phyloP scores from a whole-genome alignment of 2,888 invertebrate genomes.

The Acleris literana region DNA sequence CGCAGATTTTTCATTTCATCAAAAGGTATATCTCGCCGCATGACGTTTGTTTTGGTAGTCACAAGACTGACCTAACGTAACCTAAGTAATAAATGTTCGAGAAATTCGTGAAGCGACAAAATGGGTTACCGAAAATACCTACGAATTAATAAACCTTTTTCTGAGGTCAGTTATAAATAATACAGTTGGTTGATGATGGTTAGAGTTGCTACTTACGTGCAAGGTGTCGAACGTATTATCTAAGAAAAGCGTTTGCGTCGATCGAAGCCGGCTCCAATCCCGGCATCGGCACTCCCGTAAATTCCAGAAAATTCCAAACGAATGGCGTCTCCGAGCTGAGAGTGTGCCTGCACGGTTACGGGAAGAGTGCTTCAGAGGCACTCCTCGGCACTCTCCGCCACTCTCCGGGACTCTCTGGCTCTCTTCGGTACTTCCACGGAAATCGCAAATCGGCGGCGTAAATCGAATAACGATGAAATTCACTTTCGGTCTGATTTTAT shows the following conservation, averaged over 20 bases:
- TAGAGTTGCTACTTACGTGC: too few relatives aligned
- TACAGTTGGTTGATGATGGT: too few relatives aligned
- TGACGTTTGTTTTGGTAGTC: too few relatives aligned
- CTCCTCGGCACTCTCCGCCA: slow-evolving; percentile 37
- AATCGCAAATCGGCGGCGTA: slow-evolving; percentile 33
- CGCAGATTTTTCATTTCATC: too few relatives aligned
- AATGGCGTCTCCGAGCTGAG: slow-evolving; percentile 18
- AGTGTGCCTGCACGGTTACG: slow-evolving; percentile 33
- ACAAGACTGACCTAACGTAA: too few relatives aligned
- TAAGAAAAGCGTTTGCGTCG: slow-evolving; percentile 5
- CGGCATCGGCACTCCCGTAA: slow-evolving; percentile 2
- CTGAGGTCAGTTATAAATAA: too few relatives aligned
- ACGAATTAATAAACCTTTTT: too few relatives aligned
- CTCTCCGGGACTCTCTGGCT: slow-evolving; percentile 15
- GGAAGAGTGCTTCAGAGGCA: slow-evolving; percentile 23
- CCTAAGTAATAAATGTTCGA: too few relatives aligned
- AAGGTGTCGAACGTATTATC: too few relatives aligned
- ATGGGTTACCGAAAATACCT: too few relatives aligned
- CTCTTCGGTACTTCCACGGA: slow-evolving; percentile 11
- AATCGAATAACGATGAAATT: slow-evolving; percentile 37
- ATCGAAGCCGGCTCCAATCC: slow-evolving; percentile 15
- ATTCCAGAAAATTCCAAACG: slow-evolving; percentile 22
- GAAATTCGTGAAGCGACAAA: too few relatives aligned
- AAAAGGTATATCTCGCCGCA: too few relatives aligned
- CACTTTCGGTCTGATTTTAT: slow-evolving; percentile 35